Percentiles rank a stretch among this genome's conserved stretches.
Evolutionary conservation across 2,888 invertebrate genomes (phyloP).

Genomic region (Drosophila fungiperda): DNA sequence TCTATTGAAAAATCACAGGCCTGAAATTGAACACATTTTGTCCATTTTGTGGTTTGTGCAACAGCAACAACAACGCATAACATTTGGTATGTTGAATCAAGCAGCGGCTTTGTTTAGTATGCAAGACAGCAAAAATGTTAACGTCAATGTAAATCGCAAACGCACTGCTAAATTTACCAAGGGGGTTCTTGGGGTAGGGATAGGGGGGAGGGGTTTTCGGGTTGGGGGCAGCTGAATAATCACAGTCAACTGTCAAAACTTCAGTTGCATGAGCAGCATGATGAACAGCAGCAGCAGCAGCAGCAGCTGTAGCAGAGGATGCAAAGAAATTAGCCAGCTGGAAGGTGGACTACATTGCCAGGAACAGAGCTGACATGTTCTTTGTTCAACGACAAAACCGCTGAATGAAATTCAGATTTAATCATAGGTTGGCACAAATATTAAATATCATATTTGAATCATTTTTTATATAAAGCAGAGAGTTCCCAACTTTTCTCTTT

Average conservation of each 20-base stretch:
- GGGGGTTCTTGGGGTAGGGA: neutral
- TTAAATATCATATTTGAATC: neutral
- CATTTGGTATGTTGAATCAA: constrained; percentile 48
- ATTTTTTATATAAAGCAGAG: neutral
- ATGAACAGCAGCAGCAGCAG: constrained; percentile 46
- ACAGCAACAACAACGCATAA: constrained; percentile 35
- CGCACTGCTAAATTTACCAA: constrained; percentile 66
- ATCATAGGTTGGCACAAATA: neutral
- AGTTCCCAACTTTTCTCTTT: too few species aligned
- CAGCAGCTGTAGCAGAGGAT: constrained; percentile 3
- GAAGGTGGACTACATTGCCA: neutral
- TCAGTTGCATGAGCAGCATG: constrained; percentile 74
- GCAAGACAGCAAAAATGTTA: constrained; percentile 73
- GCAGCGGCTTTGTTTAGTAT: constrained; percentile 68
- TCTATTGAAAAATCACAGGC: constrained; percentile 78
- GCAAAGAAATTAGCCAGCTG: constrained; percentile 11
- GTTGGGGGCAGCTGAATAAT: constrained; percentile 49
- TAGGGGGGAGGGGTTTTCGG: neutral
- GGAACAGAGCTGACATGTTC: neutral
- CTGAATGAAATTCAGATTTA: neutral
- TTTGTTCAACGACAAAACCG: neutral
- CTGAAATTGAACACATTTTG: constrained; percentile 80
- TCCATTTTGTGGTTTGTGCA: constrained; percentile 74
- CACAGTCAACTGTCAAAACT: constrained; percentile 79
- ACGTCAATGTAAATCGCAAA: constrained; percentile 74